Percentiles rank a stretch among this genome's conserved stretches.
phyloP scores from a whole-genome alignment of 2,797 vertebrate species.

The Chanos chanos region DNA sequence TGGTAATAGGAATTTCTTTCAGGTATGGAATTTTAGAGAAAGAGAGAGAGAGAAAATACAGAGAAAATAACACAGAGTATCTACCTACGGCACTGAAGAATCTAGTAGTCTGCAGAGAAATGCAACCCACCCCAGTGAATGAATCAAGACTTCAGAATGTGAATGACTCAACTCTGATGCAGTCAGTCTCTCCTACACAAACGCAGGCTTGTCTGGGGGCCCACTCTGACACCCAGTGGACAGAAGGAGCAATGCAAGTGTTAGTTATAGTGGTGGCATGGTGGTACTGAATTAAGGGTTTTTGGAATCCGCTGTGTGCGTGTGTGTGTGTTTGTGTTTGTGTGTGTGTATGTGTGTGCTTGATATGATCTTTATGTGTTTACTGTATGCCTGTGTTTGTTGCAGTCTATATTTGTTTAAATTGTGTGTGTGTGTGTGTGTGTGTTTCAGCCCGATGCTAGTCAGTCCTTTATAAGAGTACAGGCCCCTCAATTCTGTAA shows the following conservation, averaged over 20 bases:
- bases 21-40: no score
- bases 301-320: not conserved
- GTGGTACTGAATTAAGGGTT: not conserved
- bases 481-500: slow-evolving; percentile 95
- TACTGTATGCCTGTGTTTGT: not conserved
- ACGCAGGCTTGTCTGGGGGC: not conserved
- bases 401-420: not conserved
- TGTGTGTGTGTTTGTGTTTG: not conserved
- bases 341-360: not conserved
- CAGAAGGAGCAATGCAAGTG: not conserved
- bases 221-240: slow-evolving; percentile 38
- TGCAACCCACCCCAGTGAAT: not conserved
- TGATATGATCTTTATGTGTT: no score
- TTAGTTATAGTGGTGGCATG: not conserved
- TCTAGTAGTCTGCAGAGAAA: not conserved
- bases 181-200: not conserved
- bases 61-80: no score
- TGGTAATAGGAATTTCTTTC: no score
- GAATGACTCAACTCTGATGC: slow-evolving; percentile 19
- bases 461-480: slow-evolving; percentile 89
- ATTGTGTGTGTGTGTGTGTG: slow-evolving; percentile 17
- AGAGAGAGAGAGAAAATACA: not conserved
- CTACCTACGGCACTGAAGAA: no score
- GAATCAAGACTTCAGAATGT: slow-evolving; percentile 18
- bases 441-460: slow-evolving; percentile 78